phyloP scores from a whole-genome alignment of 2,113 vertebrate species.

The Aramus guarauna region DNA sequence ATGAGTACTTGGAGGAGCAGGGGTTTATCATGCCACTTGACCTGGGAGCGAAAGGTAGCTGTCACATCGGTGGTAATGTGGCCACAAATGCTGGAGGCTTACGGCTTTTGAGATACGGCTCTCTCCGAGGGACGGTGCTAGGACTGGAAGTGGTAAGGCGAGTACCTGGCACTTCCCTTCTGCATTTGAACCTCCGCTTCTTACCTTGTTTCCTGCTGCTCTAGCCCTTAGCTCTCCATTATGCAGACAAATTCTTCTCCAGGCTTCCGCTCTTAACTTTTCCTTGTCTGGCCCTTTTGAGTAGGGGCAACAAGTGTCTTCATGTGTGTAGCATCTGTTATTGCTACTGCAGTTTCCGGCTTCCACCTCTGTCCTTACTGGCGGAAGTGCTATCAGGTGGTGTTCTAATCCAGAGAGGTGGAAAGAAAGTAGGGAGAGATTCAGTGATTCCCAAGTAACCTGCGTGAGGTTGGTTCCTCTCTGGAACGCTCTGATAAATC shows the following conservation, averaged over 20 bases:
- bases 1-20: constrained; percentile 77
- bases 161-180: neutral
- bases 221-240: neutral
- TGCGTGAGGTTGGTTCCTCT: neutral
- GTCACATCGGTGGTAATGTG: constrained; percentile 94
- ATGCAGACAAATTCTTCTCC: neutral
- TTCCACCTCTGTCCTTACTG: neutral
- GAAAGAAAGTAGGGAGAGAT: neutral
- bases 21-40: constrained; percentile 92
- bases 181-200: neutral
- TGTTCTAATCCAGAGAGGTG: neutral
- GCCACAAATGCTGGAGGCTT: constrained; percentile 93
- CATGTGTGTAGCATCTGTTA: rapidly evolving
- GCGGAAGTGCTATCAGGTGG: neutral
- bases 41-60: constrained; percentile 95
- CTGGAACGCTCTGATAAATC: neutral
- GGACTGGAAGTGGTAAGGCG: constrained; percentile 91
- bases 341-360: neutral
- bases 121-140: constrained; percentile 88
- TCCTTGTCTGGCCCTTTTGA: neutral
- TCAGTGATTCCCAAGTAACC: neutral
- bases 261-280: neutral
- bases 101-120: constrained; percentile 88
- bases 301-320: neutral
- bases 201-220: neutral